phyloP scores from a whole-genome alignment of 2,888 invertebrate species.

The Orthosia gothica region DNA sequence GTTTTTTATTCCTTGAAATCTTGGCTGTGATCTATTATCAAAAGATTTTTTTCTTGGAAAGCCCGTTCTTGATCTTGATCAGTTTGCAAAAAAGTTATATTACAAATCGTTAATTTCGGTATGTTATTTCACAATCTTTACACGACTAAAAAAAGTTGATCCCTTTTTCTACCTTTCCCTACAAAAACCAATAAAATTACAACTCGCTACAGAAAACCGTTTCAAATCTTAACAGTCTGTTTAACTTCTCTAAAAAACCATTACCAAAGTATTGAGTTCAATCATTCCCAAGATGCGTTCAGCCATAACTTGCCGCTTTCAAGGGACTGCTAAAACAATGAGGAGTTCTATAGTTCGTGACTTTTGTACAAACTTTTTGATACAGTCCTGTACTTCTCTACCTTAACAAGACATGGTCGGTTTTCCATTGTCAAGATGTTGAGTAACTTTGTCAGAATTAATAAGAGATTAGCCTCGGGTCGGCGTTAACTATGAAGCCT shows the following conservation, averaged over 20 bases:
- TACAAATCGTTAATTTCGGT: background rate
- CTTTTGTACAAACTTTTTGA: conserved; percentile 57
- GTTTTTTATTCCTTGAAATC: no score
- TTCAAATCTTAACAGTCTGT: conserved; percentile 51
- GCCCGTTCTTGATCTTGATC: no score
- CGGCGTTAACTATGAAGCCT: conserved; percentile 68
- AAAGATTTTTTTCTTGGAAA: no score
- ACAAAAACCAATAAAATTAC: conserved; percentile 14
- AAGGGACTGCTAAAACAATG: conserved; percentile 73
- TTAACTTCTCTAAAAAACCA: conserved; percentile 62
- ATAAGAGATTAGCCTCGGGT: conserved; percentile 72
- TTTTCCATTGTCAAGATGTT: conserved; percentile 20
- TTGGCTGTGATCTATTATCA: no score
- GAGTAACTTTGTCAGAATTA: conserved; percentile 64
- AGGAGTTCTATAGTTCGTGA: conserved; percentile 69
- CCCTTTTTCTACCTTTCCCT: background rate
- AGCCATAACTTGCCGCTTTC: conserved; percentile 65
- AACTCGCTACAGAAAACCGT: background rate
- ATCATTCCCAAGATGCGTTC: conserved; percentile 68
- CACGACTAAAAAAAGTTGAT: background rate
- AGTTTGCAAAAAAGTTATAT: background rate
- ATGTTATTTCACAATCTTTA: background rate
- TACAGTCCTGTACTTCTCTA: conserved; percentile 8
- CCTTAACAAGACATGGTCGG: background rate
- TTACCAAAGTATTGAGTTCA: conserved; percentile 63